Percentiles rank a stretch among this genome's conserved stretches.
phyloP scores from a whole-genome alignment of 2,888 invertebrate species.

The Chironomus riparius region DNA sequence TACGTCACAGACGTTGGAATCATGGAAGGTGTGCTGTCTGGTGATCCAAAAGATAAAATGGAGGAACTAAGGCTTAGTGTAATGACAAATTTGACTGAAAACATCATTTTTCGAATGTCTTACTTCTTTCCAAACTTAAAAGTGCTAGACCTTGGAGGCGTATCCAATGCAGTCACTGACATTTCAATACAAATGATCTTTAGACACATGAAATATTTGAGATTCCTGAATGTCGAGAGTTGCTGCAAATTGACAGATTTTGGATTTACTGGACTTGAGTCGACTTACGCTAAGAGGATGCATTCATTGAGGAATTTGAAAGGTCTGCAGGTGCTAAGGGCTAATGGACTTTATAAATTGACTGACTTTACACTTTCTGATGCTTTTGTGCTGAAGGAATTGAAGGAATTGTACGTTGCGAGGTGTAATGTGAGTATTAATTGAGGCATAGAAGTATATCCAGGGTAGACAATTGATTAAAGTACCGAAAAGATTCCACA shows the following conservation, averaged over 20 bases:
- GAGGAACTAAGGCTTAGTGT: neutral
- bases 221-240: slow-evolving; percentile 19
- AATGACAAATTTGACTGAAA: neutral
- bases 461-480: too few relatives aligned
- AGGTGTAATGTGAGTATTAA: slow-evolving; percentile 10
- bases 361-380: slow-evolving; percentile 18
- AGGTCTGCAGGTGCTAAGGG: slow-evolving; percentile 3
- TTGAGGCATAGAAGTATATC: neutral
- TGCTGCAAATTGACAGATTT: slow-evolving; percentile 24
- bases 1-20: slow-evolving; percentile 18
- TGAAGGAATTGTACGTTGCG: slow-evolving; percentile 14
- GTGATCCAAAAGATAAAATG: neutral
- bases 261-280: slow-evolving; percentile 15
- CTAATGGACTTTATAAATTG: slow-evolving; percentile 16
- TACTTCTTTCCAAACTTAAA: neutral
- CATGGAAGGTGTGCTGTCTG: slow-evolving; percentile 1
- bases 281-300: neutral
- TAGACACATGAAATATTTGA: slow-evolving; percentile 13
- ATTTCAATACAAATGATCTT: slow-evolving; percentile 7
- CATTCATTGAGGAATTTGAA: slow-evolving; percentile 16
- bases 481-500: too few relatives aligned
- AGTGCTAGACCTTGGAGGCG: slow-evolving; percentile 3
- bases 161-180: slow-evolving; percentile 15
- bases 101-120: slow-evolving; percentile 1
- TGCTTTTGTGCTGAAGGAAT: slow-evolving; percentile 1